phyloP scores from a whole-genome alignment of 2,888 invertebrate genomes.

The Lissocephala sabroskyi region DNA sequence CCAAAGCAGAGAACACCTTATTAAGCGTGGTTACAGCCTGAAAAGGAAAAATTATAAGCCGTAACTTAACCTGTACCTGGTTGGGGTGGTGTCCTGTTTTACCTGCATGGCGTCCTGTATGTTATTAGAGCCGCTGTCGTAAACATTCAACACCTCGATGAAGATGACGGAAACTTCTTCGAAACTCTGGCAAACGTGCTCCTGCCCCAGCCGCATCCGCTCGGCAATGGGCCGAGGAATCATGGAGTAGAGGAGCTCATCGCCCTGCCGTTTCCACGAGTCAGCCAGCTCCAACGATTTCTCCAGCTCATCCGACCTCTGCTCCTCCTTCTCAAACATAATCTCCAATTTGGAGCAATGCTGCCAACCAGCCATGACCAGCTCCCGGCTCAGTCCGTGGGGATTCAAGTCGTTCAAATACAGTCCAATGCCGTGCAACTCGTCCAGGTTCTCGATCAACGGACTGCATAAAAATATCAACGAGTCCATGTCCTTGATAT shows the following conservation, averaged over 20 bases:
- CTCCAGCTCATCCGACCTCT: constrained; percentile 83
- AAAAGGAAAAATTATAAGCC: too few species aligned
- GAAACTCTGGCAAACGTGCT: constrained; percentile 84
- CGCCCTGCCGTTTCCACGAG: constrained; percentile 88
- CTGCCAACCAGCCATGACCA: constrained; percentile 89
- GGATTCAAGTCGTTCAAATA: constrained; percentile 88
- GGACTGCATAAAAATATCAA: constrained; percentile 92
- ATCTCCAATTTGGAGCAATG: constrained; percentile 86
- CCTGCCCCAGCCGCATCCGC: constrained; percentile 82
- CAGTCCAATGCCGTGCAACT: constrained; percentile 84
- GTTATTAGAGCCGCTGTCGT: constrained; percentile 62
- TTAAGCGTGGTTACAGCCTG: constrained; percentile 86
- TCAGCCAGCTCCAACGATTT: constrained; percentile 84
- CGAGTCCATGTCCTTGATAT: constrained; percentile 84
- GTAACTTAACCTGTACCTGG: too few species aligned
- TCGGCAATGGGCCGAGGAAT: constrained; percentile 90
- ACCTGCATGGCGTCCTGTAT: constrained; percentile 79
- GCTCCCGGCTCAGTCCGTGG: constrained; percentile 87
- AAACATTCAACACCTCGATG: constrained; percentile 69
- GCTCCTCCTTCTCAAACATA: constrained; percentile 87
- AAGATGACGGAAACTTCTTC: constrained; percentile 73
- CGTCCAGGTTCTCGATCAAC: constrained; percentile 89
- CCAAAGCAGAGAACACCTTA: constrained; percentile 88
- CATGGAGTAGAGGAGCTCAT: constrained; percentile 92
- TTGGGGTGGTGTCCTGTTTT: too few species aligned